A percentile compares a stretch with the other conserved stretches of the same genome.
Evolutionary conservation across 2,113 vertebrate genomes (phyloP).

Genomic region (Corvus cornix): DNA sequence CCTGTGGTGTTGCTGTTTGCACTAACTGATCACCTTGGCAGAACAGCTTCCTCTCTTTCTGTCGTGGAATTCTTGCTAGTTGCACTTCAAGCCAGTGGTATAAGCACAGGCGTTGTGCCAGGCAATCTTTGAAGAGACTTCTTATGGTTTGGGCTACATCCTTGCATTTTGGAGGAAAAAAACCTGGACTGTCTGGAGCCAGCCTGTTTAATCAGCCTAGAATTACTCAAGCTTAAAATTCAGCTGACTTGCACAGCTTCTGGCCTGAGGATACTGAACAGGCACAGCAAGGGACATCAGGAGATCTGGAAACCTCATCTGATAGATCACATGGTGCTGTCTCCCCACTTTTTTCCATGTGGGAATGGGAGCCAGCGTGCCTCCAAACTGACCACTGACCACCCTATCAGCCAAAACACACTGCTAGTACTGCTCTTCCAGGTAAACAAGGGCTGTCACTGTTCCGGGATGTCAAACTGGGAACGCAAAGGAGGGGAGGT

Average conservation of each 20-base stretch:
- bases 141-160: conserved; percentile 57
- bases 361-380: not conserved
- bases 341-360: not conserved
- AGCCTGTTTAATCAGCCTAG: conserved; percentile 40
- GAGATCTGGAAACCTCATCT: conserved; percentile 22
- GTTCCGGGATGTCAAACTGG: not conserved
- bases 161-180: conserved; percentile 19
- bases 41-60: not conserved
- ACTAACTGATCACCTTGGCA: conserved; percentile 6
- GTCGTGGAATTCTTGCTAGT: not conserved
- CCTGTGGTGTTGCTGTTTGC: conserved; percentile 52
- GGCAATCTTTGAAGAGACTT: not conserved
- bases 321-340: conserved; percentile 28
- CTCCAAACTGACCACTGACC: not conserved
- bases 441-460: not conserved
- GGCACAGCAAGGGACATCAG: conserved; percentile 13
- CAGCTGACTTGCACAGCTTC: conserved; percentile 56
- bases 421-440: not conserved
- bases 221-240: conserved; percentile 58
- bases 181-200: conserved; percentile 58
- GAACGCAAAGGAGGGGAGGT: not conserved
- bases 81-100: conserved; percentile 17
- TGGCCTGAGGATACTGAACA: conserved; percentile 34
- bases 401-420: not conserved
- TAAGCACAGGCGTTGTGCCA: conserved; percentile 28